Evolutionary conservation across 92 coral and sea anemone species (phyloP).

Genomic region (Epizoanthus ramosus): DNA sequence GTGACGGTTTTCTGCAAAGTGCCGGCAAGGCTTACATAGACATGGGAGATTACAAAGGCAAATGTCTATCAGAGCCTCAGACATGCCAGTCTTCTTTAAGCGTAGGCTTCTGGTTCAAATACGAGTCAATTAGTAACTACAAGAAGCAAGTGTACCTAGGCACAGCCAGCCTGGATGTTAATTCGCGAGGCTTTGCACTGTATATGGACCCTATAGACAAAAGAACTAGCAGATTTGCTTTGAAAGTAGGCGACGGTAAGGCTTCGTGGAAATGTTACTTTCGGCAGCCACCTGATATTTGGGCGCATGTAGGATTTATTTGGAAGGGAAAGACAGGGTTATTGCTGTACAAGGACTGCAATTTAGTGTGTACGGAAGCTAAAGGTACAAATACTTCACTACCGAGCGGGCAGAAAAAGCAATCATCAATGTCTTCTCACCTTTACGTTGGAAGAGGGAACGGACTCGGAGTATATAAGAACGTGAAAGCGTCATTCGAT

Average conservation of each 20-base stretch:
- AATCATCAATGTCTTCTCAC: not conserved
- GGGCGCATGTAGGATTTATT: conserved; percentile 79
- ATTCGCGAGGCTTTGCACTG: conserved; percentile 65
- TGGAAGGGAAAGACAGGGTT: conserved; percentile 74
- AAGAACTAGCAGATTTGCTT: conserved; percentile 43
- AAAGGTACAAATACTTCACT: not conserved
- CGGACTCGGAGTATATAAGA: conserved; percentile 42
- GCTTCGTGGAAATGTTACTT: conserved; percentile 60
- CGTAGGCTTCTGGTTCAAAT: conserved; percentile 77
- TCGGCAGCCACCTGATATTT: conserved; percentile 35
- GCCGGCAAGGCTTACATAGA: conserved; percentile 56
- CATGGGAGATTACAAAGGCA: conserved; percentile 61
- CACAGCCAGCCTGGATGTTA: conserved; percentile 47
- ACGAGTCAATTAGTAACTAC: conserved; percentile 28
- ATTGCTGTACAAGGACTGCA: conserved; percentile 67
- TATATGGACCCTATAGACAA: conserved; percentile 52
- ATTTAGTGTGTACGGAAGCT: conserved; percentile 15
- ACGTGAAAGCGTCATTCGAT: conserved; percentile 64
- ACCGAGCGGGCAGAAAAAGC: not conserved
- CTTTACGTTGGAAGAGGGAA: conserved; percentile 60
- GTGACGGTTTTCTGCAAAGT: conserved; percentile 57
- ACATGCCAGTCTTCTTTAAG: conserved; percentile 57
- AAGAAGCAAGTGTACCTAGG: conserved; percentile 63
- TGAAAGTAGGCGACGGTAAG: conserved; percentile 57
- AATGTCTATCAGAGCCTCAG: conserved; percentile 71